Conservation (phyloP, 2,797 vertebrate species). For the Tokudaia tokunoshimensis region DNA sequence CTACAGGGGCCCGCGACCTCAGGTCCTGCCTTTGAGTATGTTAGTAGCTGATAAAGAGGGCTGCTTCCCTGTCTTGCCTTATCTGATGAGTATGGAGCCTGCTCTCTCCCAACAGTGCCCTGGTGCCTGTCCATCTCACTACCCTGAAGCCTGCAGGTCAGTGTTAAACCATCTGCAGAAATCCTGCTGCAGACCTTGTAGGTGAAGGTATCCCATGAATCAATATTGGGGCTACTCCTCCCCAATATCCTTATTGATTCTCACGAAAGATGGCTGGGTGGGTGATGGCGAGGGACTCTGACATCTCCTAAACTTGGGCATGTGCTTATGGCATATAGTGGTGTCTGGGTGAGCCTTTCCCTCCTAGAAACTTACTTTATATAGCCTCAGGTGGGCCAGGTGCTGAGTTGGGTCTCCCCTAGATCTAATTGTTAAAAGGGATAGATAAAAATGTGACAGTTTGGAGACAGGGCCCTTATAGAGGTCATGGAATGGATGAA, state of each 20-base stretch:
- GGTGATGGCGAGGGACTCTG: neutral
- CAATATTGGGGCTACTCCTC: no score
- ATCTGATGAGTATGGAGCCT: neutral
- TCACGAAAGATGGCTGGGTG: neutral
- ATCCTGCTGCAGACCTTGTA: neutral
- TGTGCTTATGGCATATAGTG: fast-evolving
- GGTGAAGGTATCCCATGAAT: neutral
- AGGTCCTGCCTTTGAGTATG: no score
- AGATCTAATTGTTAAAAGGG: neutral
- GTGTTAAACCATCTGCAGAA: neutral
- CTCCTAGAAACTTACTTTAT: neutral
- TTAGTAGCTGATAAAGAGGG: neutral
- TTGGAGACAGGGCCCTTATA: neutral
- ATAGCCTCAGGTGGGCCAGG: fast-evolving
- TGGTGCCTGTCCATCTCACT: neutral
- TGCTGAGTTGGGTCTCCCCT: neutral
- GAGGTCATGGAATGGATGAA: neutral
- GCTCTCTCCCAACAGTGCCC: neutral
- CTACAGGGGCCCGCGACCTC: neutral
- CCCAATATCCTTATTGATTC: neutral
- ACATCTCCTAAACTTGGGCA: neutral
- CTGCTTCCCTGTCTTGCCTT: neutral
- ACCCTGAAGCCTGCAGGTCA: neutral
- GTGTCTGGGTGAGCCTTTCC: neutral
- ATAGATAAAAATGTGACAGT: neutral